Percentiles rank a stretch among this genome's conserved stretches.
phyloP scores from a whole-genome alignment of 2,797 vertebrate genomes.

The Trichosurus vulpecula region DNA sequence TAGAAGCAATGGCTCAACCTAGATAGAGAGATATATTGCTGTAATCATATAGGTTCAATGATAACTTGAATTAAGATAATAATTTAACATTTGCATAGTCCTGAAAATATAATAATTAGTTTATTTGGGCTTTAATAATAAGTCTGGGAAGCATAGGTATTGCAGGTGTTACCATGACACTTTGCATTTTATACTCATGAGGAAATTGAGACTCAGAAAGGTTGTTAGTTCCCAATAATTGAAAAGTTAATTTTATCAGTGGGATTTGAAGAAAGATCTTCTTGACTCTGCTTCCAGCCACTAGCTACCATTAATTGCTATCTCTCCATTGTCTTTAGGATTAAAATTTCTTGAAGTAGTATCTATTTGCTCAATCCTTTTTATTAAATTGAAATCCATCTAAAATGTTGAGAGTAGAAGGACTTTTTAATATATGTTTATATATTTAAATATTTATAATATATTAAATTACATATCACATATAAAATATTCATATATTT shows the following conservation, averaged over 20 bases:
- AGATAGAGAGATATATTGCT: background rate
- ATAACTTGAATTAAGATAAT: background rate
- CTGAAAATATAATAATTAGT: background rate
- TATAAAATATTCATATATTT: too few relatives aligned
- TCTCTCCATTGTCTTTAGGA: background rate
- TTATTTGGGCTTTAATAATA: background rate
- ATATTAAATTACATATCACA: too few relatives aligned
- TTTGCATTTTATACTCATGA: background rate
- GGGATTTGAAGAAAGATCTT: background rate
- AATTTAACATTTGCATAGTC: background rate
- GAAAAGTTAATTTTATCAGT: background rate
- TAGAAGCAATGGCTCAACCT: background rate
- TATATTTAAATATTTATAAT: too few relatives aligned
- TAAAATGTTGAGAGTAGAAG: slow-evolving; percentile 21
- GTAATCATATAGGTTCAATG: background rate
- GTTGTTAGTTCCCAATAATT: background rate
- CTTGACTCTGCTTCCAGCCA: background rate
- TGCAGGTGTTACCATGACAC: background rate
- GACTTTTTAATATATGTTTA: too few relatives aligned
- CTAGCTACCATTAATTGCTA: background rate
- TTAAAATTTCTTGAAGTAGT: slow-evolving; percentile 4
- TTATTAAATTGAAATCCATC: slow-evolving; percentile 21
- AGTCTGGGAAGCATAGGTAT: background rate
- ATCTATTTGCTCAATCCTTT: background rate
- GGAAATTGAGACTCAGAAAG: background rate